Base-by-base conservation (phyloP, 2,797 vertebrate genomes). In the Holocentrus rufus region DNA sequence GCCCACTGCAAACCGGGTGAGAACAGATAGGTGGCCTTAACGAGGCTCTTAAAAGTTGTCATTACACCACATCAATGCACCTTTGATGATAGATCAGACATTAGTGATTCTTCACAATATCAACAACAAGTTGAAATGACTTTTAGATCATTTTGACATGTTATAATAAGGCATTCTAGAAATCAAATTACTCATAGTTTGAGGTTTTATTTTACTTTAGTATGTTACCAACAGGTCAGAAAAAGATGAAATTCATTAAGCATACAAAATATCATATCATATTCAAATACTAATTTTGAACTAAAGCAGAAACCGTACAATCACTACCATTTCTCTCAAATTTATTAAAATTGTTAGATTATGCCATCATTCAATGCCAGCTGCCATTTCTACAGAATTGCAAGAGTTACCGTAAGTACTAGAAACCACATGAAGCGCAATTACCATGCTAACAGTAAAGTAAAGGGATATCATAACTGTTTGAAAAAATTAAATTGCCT, bases 31-130 rank as follows among this genome's bases (percentile, higher is more conserved):
- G 47, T 60, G 75, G 70, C 78, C 69, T 65, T 90, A 87, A 90
- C 80, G 82, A 88, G 72, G 55, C 82, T 84, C 85, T 88, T 87
- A 81, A 87, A 75, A 69, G 85, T 83, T 77, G 80, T 73, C 87
- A 79, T 85, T 87, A 87, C 70, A 47, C 55, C 53, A 79, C 65
- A 5, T 65, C 64, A 88, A 87, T 69, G 78, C 74, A 77, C 54
- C 58, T 74, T 77, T 74, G 87, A 81, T 85, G 86, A 91, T 83
- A 85, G 85, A 87, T 55, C 74, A 69, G 79, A 87, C 39, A 25
- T 79, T 67, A 52, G 66, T 56, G 74, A 79, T 62, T 61, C 65
- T 58, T 84, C 69, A 75, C 57, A 61, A 74, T 72, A 73, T 79
- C 72, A 39, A 62, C 74, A 71, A 0, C 66, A 65, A 65, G 79